These are phyloP conservation scores for Drosophila aff. DNA, from an alignment of 1,140 invertebrate species.

Conservation along the genomic window DNA sequence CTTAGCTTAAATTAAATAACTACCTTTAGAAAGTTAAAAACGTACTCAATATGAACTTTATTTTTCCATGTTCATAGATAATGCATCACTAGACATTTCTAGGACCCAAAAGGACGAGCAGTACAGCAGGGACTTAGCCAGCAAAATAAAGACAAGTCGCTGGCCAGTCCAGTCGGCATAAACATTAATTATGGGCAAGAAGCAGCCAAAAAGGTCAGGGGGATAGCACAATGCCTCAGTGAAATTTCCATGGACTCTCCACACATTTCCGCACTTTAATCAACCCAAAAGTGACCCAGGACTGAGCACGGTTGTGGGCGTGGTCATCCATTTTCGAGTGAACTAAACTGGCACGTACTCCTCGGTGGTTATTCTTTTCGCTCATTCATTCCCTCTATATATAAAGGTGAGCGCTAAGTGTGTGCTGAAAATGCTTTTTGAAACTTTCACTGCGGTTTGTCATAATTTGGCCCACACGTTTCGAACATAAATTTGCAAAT, in stretches of 20 bases:
- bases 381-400: background rate
- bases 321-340: conserved; percentile 47
- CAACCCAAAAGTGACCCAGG: conserved; percentile 28
- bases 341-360: conserved; percentile 34
- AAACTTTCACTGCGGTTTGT: conserved; percentile 72
- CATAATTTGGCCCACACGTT: conserved; percentile 75
- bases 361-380: conserved; percentile 18
- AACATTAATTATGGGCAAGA: conserved; percentile 61
- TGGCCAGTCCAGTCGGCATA: conserved; percentile 39
- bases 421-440: conserved; percentile 71
- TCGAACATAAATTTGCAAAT: conserved; percentile 61
- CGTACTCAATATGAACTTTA: background rate
- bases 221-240: conserved; percentile 16
- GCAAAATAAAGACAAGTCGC: conserved; percentile 22
- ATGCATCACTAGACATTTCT: conserved; percentile 27
- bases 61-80: conserved; percentile 19
- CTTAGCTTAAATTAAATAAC: background rate
- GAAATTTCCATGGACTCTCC: conserved; percentile 15
- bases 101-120: background rate
- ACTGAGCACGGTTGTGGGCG: conserved; percentile 2
- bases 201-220: conserved; percentile 4
- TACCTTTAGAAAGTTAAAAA: background rate
- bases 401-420: conserved; percentile 39
- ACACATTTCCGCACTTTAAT: conserved; percentile 47
- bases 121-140: conserved; percentile 1